Base-by-base conservation (phyloP, 2,113 vertebrate genomes). In the Pterocles orientalis region DNA sequence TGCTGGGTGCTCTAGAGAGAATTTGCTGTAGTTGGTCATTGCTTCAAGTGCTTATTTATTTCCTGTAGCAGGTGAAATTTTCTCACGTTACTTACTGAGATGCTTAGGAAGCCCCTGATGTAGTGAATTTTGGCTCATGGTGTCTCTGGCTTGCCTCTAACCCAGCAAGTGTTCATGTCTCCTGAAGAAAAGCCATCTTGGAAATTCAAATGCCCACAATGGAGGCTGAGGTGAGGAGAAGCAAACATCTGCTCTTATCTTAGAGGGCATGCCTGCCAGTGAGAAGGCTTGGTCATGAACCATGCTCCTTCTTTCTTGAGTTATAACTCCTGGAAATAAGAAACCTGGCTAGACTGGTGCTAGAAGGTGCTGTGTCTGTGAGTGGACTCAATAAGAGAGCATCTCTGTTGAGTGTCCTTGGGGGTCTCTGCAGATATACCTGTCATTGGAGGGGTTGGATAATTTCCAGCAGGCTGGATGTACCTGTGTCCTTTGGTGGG, bases 21-120 rank as follows among this genome's bases (percentile, higher is more conserved):
- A 36, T 70, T 75, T 76, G 31, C 56, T 69, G 33, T 57, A 62
- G 48, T n/a, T 57, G 33, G n/a, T 69, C 5, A 5, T 61, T 68
- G 39, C 72, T 71, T 66, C 23, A 43, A 51, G 31, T 17, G 28
- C 47, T 80, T 75, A 53, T 31, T 71, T 45, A 62, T 58, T 70
- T 61, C 57, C 29, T 20, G 45, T 41, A 56, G 36, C 1, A 0
- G 14, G 17, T 7, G 4, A 28, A 28, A 28, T 54, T 36, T 19
- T 64, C 39, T 65, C 14, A 14, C 2, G 0, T 41, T 18, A 41
- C 45, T 73, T 65, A 45, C 17, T 8, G 23, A 53, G 23, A 78
- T 43, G 41, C 53, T 65, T 10, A 56, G 57, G 60, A 76, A 71
- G 33, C 4, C 20, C 34, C 34, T 3, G 3, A 3, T 4, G 13